Percentiles rank a stretch among this genome's conserved stretches.
Conservation (phyloP, 2,797 vertebrate genomes). For the Hybognathus amarus region DNA sequence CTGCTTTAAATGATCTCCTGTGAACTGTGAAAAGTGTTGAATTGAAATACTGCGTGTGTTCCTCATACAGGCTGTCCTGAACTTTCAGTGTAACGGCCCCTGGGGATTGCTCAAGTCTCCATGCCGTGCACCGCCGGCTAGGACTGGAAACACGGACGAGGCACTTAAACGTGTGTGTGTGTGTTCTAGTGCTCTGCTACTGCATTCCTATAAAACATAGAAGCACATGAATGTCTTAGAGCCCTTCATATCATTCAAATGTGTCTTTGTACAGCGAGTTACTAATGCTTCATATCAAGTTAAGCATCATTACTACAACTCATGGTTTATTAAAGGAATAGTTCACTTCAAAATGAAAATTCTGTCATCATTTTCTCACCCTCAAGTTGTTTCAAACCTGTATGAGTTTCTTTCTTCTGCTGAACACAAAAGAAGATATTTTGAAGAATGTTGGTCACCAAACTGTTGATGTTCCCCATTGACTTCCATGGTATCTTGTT, state of each 20-base stretch:
- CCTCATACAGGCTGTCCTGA: constrained; percentile 41
- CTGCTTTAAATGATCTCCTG: constrained; percentile 38
- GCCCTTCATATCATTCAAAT: neutral
- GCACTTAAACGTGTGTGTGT: constrained; percentile 38
- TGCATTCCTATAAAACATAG: constrained; percentile 44
- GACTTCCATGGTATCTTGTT: too few species aligned
- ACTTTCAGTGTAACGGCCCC: constrained; percentile 44
- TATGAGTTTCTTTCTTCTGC: too few species aligned
- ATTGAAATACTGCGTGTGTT: constrained; percentile 28
- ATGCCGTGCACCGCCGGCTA: constrained; percentile 8
- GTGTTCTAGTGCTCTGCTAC: constrained; percentile 56
- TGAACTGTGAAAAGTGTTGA: constrained; percentile 50
- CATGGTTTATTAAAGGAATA: neutral
- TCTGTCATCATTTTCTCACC: too few species aligned
- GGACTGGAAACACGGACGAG: constrained; percentile 25
- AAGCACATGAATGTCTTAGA: neutral
- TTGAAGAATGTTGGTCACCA: too few species aligned
- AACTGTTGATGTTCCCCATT: too few species aligned
- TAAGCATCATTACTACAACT: neutral
- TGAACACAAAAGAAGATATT: too few species aligned
- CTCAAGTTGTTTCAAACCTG: too few species aligned
- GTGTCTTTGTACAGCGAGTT: neutral
- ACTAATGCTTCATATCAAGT: neutral
- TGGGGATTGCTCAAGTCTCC: constrained; percentile 37
- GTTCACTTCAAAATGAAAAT: too few species aligned